Evolutionary conservation across 2,888 invertebrate genomes (phyloP).

Genomic region (Drosophila anomalipes): DNA sequence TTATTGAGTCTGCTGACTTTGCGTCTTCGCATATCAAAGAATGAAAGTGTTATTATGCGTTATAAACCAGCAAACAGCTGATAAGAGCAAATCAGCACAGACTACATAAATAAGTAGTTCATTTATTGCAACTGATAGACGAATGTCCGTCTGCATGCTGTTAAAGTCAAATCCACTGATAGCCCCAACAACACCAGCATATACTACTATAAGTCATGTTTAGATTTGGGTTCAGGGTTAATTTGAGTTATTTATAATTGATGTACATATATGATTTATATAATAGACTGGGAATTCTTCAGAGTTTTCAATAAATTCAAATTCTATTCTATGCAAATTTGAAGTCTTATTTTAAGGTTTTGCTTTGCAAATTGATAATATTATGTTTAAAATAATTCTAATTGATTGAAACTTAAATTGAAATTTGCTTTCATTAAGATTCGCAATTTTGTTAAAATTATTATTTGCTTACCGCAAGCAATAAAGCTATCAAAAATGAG

Average conservation of each 20-base stretch:
- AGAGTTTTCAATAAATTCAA: neutral
- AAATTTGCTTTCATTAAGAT: neutral
- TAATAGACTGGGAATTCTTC: neutral
- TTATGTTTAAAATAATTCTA: neutral
- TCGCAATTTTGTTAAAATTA: neutral
- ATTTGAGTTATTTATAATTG: neutral
- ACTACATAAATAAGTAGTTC: constrained; percentile 32
- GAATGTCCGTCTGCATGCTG: constrained; percentile 17
- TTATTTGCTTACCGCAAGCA: neutral
- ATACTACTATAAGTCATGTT: neutral
- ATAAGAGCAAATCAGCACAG: constrained; percentile 31
- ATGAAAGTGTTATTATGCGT: constrained; percentile 41
- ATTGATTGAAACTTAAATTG: neutral
- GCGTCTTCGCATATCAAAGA: constrained; percentile 28
- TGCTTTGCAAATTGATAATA: neutral
- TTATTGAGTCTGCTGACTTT: constrained; percentile 16
- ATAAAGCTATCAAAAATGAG: constrained; percentile 20
- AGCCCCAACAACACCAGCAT: neutral
- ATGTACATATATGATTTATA: neutral
- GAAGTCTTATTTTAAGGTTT: neutral
- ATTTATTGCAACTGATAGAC: constrained; percentile 45
- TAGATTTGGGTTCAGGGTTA: neutral
- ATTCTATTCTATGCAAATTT: neutral
- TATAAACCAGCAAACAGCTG: constrained; percentile 46
- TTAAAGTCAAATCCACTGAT: constrained; percentile 9